phyloP scores from a whole-genome alignment of 2,888 invertebrate genomes.

The Micropterix aruncella region DNA sequence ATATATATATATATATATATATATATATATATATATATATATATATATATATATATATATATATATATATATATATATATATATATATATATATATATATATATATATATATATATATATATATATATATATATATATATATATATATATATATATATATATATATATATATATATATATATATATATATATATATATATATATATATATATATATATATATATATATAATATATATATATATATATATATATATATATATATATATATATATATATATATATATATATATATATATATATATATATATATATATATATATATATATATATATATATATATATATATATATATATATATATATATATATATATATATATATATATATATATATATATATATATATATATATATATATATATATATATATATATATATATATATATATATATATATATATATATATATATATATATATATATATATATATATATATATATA shows the following conservation, averaged over 20 bases:
- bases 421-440: too few relatives aligned
- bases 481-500: too few relatives aligned
- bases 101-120: too few relatives aligned
- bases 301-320: background rate
- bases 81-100: too few relatives aligned
- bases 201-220: slow-evolving; percentile 3
- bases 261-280: background rate
- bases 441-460: too few relatives aligned
- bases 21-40: too few relatives aligned
- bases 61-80: too few relatives aligned
- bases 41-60: too few relatives aligned
- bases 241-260: background rate
- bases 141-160: too few relatives aligned
- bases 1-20: too few relatives aligned
- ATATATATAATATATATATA: background rate
- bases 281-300: background rate
- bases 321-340: background rate
- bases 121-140: too few relatives aligned
- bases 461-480: too few relatives aligned
- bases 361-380: background rate
- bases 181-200: slow-evolving; percentile 6
- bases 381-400: slow-evolving; percentile 2
- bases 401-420: slow-evolving; percentile 2
- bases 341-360: background rate
- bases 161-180: slow-evolving; percentile 6